Percentiles rank a stretch among this genome's conserved stretches.
Conservation (phyloP, 1,140 invertebrate genomes). For the Oryctes rhinoceros region DNA sequence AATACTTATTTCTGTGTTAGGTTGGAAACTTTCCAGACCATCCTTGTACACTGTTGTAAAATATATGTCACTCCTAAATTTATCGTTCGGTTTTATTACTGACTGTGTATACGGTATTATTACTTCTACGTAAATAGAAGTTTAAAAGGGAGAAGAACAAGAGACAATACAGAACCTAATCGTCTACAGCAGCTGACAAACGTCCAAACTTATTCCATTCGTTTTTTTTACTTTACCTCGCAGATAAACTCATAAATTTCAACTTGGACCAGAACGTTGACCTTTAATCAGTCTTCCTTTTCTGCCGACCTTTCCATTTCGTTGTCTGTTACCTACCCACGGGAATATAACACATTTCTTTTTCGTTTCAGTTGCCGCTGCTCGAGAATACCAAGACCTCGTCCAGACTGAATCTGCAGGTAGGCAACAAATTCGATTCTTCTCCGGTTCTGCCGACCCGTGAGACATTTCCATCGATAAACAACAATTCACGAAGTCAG, state of each 20-base stretch:
- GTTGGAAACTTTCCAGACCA: too few relatives aligned
- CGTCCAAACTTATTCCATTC: neutral
- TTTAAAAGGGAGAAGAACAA: too few relatives aligned
- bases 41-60: too few relatives aligned
- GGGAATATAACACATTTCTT: conserved; percentile 48
- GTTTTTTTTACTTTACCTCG: neutral
- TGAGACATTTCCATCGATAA: conserved; percentile 56
- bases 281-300: neutral
- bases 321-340: conserved; percentile 49
- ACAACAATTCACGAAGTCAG: conserved; percentile 54
- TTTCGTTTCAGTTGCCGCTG: conserved; percentile 56
- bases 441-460: conserved; percentile 55
- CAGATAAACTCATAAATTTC: neutral
- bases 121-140: too few relatives aligned
- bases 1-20: too few relatives aligned
- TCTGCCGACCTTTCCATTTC: neutral
- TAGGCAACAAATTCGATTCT: conserved; percentile 49
- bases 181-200: too few relatives aligned
- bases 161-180: too few relatives aligned
- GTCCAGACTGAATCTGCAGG: conserved; percentile 54
- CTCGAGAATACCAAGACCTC: conserved; percentile 56
- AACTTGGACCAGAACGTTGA: neutral
- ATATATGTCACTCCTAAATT: too few relatives aligned
- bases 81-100: too few relatives aligned
- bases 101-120: too few relatives aligned